phyloP scores from a whole-genome alignment of 2,888 invertebrate genomes.

The Brenthis hecate region DNA sequence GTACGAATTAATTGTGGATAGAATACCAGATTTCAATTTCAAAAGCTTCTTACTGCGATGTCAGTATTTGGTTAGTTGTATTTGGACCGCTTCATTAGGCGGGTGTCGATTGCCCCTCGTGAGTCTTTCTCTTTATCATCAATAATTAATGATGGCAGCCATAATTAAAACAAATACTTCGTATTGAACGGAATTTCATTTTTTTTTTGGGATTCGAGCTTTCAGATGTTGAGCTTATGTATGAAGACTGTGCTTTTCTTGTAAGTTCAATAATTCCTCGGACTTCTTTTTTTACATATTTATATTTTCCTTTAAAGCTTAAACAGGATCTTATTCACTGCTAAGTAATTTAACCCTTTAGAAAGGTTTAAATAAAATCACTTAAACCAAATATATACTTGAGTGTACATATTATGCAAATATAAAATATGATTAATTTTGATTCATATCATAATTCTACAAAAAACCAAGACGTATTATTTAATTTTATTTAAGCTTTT shows the following conservation, averaged over 20 bases:
- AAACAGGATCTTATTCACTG: too few relatives aligned
- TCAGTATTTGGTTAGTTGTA: conserved; percentile 53
- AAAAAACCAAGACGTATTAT: too few relatives aligned
- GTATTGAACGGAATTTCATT: conserved; percentile 38
- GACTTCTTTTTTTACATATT: neutral
- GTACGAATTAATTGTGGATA: conserved; percentile 37
- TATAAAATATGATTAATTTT: too few relatives aligned
- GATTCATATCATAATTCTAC: too few relatives aligned
- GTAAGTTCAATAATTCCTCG: conserved; percentile 1
- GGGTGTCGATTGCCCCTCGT: conserved; percentile 65
- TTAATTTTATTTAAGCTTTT: too few relatives aligned
- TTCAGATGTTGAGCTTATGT: conserved; percentile 8
- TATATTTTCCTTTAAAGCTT: too few relatives aligned
- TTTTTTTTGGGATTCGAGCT: conserved; percentile 23
- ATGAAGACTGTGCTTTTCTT: conserved; percentile 4
- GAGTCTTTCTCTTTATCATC: conserved; percentile 55
- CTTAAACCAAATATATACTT: too few relatives aligned
- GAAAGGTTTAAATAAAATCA: too few relatives aligned
- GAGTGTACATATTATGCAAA: too few relatives aligned
- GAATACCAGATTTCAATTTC: conserved; percentile 49
- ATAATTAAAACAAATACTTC: conserved; percentile 47
- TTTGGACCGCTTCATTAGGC: conserved; percentile 61
- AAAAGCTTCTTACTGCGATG: conserved; percentile 43
- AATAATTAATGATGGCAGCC: conserved; percentile 63
- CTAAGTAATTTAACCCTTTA: too few relatives aligned